phyloP scores from a whole-genome alignment of 2,888 invertebrate genomes.

The Oscheius sp. region DNA sequence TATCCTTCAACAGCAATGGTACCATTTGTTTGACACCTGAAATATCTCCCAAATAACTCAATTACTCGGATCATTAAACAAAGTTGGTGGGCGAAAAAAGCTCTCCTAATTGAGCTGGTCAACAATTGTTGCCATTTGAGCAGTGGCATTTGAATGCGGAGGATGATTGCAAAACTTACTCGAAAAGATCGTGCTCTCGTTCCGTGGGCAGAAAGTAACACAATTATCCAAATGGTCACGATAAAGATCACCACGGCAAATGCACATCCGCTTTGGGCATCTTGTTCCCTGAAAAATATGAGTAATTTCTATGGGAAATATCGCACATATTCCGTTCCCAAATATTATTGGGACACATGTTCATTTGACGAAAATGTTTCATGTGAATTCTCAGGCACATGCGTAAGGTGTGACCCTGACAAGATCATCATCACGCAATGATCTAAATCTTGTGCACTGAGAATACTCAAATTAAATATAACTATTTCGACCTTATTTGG shows the following conservation, averaged over 20 bases:
- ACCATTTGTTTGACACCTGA: slow-evolving; percentile 53
- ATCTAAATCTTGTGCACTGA: too few species aligned
- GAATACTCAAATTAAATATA: too few species aligned
- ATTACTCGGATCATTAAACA: background rate
- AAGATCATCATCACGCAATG: too few species aligned
- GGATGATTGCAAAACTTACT: slow-evolving; percentile 5
- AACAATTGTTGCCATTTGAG: background rate
- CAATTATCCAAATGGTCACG: slow-evolving; percentile 21
- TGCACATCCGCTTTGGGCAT: slow-evolving; percentile 7
- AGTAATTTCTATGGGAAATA: too few species aligned
- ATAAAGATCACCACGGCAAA: slow-evolving; percentile 25
- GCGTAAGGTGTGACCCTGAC: background rate
- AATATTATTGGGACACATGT: background rate
- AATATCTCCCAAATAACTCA: slow-evolving; percentile 7
- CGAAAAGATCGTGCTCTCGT: background rate
- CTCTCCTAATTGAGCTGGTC: background rate
- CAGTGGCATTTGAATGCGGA: background rate
- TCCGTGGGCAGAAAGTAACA: background rate
- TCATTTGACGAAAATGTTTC: background rate
- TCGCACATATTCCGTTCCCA: too few species aligned
- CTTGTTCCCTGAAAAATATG: slow-evolving; percentile 12
- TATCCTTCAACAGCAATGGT: slow-evolving; percentile 52
- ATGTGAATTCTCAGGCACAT: background rate
- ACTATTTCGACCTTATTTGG: too few species aligned
- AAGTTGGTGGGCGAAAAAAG: slow-evolving; percentile 7